Base-by-base conservation (phyloP, 1,140 invertebrate species). In the Drosophila littoralis region DNA sequence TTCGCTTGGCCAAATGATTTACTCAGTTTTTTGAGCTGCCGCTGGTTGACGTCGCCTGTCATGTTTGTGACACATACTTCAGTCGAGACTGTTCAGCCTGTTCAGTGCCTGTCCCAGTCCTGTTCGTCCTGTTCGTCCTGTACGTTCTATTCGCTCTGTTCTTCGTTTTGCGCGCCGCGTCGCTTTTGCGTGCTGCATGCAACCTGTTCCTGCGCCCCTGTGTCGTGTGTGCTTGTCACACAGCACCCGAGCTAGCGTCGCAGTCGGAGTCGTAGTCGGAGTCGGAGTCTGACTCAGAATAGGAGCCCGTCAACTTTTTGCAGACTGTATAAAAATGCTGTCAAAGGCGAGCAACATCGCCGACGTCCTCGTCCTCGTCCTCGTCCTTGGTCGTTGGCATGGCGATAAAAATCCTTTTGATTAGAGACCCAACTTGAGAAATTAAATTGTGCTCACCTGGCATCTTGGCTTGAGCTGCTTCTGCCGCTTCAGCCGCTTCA, bases 11-110 rank as follows among this genome's bases (percentile, higher is more conserved):
- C 79, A 69, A 83, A 88, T 79, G 84, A 89, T 89, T 88, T 83
- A 88, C 83, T 89, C 76, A 72, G 73, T 55, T 61, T 58, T 58
- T 45, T 55, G 55, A 61, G 66, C 64, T 64, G 80, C 48, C 63
- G 73, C 46, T 55, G 63, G 73, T 77, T 86, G 84, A 88, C 83
- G 71, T 77, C 63, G 79, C 80, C 66, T 88, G 83, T 88, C 83
- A 88, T 88, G 83, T 88, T 86, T 86, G 83, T 86, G 83, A 88
- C 83, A 86, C 83, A 88, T 80, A 89, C 79, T 88, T 86, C 79
- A 88, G 82, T 79, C 76, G 79, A 59, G 40, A 45, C 61, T 38
- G 36, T 51, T 42, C 72, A 64, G 57, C 7, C 15, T 55, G 71
- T 43, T 50, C 60, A 57, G 61, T 28, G 22, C 22, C 38, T 38